These are phyloP conservation scores for Campylomormyrus tamandua DNA, from an alignment of 2,113 vertebrate species.

Conservation along the genomic window DNA sequence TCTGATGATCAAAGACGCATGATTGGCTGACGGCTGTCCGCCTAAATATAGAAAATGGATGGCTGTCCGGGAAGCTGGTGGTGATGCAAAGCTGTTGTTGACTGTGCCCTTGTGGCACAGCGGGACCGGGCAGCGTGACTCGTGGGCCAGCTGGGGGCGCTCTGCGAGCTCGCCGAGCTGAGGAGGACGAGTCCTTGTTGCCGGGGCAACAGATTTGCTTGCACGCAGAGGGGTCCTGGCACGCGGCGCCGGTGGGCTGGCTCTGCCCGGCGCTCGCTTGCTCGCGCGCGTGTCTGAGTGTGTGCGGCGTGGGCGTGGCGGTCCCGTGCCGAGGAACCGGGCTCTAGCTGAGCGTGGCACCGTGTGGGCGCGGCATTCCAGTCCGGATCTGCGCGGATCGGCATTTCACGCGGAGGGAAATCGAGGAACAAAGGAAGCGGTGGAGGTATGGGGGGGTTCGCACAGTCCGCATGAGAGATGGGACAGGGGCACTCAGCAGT, in stretches of 20 bases:
- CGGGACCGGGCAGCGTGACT: not conserved
- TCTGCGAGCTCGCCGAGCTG: not conserved
- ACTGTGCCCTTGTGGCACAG: not conserved
- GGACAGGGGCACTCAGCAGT: not conserved
- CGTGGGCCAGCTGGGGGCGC: not conserved
- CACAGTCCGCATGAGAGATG: not conserved
- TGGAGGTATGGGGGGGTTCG: not conserved
- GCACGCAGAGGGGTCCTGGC: not conserved
- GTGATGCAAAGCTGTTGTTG: not conserved
- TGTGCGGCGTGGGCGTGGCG: not conserved
- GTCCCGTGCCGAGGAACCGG: not conserved
- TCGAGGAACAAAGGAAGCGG: not conserved
- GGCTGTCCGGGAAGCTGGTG: not conserved
- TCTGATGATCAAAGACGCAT: not conserved
- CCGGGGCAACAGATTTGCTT: slow-evolving; percentile 18
- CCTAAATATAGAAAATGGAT: not conserved
- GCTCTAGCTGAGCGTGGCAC: not conserved
- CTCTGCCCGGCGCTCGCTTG: not conserved
- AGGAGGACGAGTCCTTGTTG: not conserved
- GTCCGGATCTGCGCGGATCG: not conserved
- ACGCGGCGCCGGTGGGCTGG: not conserved
- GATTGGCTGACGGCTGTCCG: not conserved
- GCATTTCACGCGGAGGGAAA: not conserved
- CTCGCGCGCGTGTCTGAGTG: not conserved
- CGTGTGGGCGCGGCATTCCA: not conserved